Conservation (phyloP, 2,797 vertebrate genomes). For the Psittacula derbiana region DNA sequence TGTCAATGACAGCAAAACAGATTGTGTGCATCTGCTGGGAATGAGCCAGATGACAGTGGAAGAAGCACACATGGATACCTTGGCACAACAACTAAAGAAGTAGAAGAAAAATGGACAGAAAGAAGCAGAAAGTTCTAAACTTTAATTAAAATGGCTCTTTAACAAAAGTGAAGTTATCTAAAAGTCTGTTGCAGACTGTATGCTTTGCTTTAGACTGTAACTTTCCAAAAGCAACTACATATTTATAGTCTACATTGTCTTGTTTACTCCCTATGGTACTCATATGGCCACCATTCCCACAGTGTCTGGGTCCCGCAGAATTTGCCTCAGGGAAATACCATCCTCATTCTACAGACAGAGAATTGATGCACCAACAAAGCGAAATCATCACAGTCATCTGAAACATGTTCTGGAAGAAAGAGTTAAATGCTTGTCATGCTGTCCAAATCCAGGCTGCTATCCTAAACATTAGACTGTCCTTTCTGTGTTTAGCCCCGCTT, state of each 20-base stretch:
- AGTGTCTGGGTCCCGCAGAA: neutral
- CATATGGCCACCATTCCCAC: neutral
- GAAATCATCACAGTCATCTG: neutral
- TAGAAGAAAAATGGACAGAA: slow-evolving; percentile 77
- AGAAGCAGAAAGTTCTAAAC: slow-evolving; percentile 76
- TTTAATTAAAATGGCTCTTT: slow-evolving; percentile 78
- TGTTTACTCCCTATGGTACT: neutral
- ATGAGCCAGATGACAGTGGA: slow-evolving; percentile 93
- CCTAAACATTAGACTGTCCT: neutral
- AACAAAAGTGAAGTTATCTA: slow-evolving; percentile 69
- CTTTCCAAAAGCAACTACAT: neutral
- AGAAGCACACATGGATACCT: slow-evolving; percentile 90
- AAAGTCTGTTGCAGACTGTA: slow-evolving; percentile 60
- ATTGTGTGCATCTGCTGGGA: slow-evolving; percentile 90
- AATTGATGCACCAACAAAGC: neutral
- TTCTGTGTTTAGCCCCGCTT: neutral
- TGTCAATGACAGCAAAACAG: slow-evolving; percentile 85
- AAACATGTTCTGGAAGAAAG: neutral
- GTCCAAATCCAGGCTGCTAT: neutral
- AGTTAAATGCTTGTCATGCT: neutral
- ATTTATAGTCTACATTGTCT: neutral
- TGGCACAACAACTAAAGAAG: slow-evolving; percentile 83
- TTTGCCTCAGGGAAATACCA: neutral
- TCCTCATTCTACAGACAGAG: neutral
- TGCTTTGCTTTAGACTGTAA: slow-evolving; percentile 22